phyloP scores from a whole-genome alignment of 2,797 vertebrate genomes.

The Australoheros facetus region DNA sequence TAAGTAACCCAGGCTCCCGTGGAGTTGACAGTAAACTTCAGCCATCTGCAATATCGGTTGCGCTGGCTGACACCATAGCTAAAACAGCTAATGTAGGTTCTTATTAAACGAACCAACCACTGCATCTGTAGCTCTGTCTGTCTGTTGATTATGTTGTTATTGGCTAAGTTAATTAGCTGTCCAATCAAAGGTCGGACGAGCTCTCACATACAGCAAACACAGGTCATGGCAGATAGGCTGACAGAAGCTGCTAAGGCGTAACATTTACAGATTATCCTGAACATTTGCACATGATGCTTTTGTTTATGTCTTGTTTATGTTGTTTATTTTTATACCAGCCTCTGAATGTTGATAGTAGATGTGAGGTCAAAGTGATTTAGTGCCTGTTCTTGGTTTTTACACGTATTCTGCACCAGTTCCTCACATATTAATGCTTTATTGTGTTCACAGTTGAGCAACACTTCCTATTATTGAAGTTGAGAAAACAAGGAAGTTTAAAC shows the following conservation, averaged over 20 bases:
- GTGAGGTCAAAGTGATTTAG: not conserved
- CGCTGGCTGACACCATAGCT: not conserved
- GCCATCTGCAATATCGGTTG: not conserved
- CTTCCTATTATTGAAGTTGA: not conserved
- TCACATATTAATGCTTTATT: not conserved
- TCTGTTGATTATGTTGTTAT: not conserved
- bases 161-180: not conserved
- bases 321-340: not conserved
- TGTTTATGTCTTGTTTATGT: not conserved
- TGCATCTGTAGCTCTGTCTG: not conserved
- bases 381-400: not conserved
- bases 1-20: not conserved
- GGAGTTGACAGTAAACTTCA: conserved; percentile 36
- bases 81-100: conserved; percentile 21
- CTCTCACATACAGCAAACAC: not conserved
- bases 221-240: not conserved
- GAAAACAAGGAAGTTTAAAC: not conserved
- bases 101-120: not conserved
- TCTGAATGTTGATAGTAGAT: not conserved
- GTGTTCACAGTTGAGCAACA: not conserved
- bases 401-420: not conserved
- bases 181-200: not conserved
- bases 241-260: not conserved
- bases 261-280: not conserved
- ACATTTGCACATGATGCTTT: not conserved